Conservation (phyloP, 2,113 vertebrate genomes). For the Dunckerocampus dactyliophorus region DNA sequence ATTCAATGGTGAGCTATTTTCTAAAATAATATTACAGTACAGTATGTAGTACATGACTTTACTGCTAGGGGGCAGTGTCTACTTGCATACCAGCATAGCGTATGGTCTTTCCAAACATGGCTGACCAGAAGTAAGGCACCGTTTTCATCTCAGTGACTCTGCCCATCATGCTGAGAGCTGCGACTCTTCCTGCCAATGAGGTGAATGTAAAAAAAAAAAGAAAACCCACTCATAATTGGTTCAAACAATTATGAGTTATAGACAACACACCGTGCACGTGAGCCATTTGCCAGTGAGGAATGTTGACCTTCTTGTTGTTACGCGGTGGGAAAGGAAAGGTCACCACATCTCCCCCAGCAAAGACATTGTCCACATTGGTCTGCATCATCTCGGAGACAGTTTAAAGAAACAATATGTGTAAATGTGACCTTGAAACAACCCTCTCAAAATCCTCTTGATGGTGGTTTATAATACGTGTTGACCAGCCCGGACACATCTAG, state of each 20-base stretch:
- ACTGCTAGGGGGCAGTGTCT: slow-evolving; percentile 51
- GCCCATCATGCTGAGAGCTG: slow-evolving; percentile 91
- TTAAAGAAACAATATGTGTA: neutral
- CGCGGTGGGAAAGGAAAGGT: slow-evolving; percentile 84
- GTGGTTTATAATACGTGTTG: neutral
- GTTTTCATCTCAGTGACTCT: slow-evolving; percentile 85
- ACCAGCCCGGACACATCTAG: neutral
- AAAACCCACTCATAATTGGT: neutral
- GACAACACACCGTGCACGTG: slow-evolving; percentile 84
- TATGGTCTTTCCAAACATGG: slow-evolving; percentile 95
- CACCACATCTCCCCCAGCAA: slow-evolving; percentile 89
- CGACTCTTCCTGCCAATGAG: slow-evolving; percentile 78
- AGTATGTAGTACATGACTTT: neutral
- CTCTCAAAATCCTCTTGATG: neutral
- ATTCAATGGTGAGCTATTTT: neutral
- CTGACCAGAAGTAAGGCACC: slow-evolving; percentile 92
- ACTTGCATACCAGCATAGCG: slow-evolving; percentile 82
- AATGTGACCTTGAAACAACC: neutral
- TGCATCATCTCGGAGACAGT: slow-evolving; percentile 84
- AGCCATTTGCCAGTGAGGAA: slow-evolving; percentile 98
- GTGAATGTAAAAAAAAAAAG: neutral
- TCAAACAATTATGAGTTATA: neutral
- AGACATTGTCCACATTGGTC: slow-evolving; percentile 85
- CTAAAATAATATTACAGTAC: neutral
- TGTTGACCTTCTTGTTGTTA: slow-evolving; percentile 93